Conservation (phyloP, 1,140 invertebrate genomes). For the Hyposmocoma kahamanoa region DNA sequence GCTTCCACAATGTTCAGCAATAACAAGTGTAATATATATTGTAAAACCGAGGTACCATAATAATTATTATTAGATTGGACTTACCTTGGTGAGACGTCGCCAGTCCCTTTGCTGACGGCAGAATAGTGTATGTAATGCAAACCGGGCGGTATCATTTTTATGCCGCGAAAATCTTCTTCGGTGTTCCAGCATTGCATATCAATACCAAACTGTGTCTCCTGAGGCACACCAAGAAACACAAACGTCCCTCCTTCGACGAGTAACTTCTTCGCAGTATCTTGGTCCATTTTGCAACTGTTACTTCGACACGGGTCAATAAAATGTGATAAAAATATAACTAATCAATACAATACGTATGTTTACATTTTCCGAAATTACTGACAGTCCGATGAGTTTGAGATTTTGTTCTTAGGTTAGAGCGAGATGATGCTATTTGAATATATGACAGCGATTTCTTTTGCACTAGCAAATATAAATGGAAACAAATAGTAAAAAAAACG, state of each 20-base stretch:
- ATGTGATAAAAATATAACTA: constrained; percentile 30
- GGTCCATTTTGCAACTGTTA: constrained; percentile 77
- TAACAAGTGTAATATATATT: too few relatives aligned
- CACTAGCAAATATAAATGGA: too few relatives aligned
- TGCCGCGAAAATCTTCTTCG: constrained; percentile 93
- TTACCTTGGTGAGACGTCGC: constrained; percentile 65
- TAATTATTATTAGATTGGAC: background rate
- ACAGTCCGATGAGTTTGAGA: background rate
- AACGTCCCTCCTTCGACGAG: constrained; percentile 89
- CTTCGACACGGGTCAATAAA: constrained; percentile 16
- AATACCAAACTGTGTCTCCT: constrained; percentile 95
- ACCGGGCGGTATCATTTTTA: constrained; percentile 99
- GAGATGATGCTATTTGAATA: too few relatives aligned
- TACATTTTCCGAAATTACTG: constrained; percentile 18
- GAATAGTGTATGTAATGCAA: constrained; percentile 96
- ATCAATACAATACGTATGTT: constrained; percentile 43
- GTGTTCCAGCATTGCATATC: constrained; percentile 96
- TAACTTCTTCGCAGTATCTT: constrained; percentile 83
- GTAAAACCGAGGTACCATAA: too few relatives aligned
- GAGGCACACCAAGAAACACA: constrained; percentile 87
- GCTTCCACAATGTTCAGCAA: too few relatives aligned
- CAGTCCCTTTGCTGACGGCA: constrained; percentile 69
- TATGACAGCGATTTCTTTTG: too few relatives aligned
- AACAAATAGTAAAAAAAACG: too few relatives aligned
- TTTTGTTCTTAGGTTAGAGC: constrained; percentile 34